A percentile compares a stretch with the other conserved stretches of the same genome.
Evolutionary conservation across 2,113 vertebrate genomes (phyloP).

Genomic region (Mobula birostris): DNA sequence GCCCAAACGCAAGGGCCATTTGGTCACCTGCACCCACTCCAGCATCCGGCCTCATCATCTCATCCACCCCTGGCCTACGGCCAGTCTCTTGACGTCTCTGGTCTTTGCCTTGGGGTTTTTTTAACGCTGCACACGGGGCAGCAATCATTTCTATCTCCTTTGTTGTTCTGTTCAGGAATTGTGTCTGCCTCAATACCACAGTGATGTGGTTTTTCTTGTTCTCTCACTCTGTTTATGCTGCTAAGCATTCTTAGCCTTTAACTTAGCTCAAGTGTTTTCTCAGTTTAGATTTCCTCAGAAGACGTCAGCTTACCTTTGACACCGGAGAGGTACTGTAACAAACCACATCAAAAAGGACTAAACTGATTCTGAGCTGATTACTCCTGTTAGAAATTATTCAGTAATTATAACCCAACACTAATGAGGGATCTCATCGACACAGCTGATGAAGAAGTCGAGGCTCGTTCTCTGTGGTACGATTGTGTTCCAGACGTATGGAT

Average conservation of each 20-base stretch:
- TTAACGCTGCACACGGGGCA: too few relatives aligned
- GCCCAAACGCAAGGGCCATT: too few relatives aligned
- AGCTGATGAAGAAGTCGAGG: too few relatives aligned
- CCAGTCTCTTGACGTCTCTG: too few relatives aligned
- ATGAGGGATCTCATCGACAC: too few relatives aligned
- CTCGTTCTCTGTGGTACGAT: too few relatives aligned
- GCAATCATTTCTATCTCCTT: too few relatives aligned
- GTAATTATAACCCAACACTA: neutral
- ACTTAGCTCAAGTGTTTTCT: neutral
- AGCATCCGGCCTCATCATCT: too few relatives aligned
- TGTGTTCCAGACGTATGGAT: neutral
- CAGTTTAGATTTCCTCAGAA: neutral
- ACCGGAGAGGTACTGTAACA: neutral
- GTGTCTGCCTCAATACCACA: too few relatives aligned
- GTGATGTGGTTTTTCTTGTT: constrained; percentile 8
- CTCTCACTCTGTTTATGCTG: neutral
- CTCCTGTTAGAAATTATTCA: constrained; percentile 1
- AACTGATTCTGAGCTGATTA: neutral
- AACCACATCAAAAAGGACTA: constrained; percentile 25
- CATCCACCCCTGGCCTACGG: too few relatives aligned
- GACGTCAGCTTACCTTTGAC: neutral
- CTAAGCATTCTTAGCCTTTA: neutral
- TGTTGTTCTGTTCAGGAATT: neutral
- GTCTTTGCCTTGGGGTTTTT: too few relatives aligned
- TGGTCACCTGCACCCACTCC: too few relatives aligned